Percentiles rank a stretch among this genome's conserved stretches.
Conservation (phyloP, 2,888 invertebrate genomes). For the Eristalis pertinax region DNA sequence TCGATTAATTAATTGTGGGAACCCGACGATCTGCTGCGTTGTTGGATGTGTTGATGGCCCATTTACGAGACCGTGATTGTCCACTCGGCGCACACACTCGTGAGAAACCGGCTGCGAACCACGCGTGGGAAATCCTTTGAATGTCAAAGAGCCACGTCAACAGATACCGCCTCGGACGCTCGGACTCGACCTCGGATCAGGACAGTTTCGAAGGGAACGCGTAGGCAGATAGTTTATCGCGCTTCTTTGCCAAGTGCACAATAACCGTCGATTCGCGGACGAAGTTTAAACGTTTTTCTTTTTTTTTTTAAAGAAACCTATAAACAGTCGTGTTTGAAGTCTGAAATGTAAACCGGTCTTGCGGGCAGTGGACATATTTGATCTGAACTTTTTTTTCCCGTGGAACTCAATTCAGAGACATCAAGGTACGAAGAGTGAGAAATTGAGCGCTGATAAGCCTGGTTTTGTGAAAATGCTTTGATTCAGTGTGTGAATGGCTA, state of each 20-base stretch:
- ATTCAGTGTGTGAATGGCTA: background rate
- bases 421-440: background rate
- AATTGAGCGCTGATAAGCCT: background rate
- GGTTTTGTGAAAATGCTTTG: background rate
- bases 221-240: slow-evolving; percentile 53
- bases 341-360: background rate
- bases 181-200: background rate
- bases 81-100: background rate
- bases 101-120: background rate
- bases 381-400: background rate
- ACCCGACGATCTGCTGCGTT: slow-evolving; percentile 41
- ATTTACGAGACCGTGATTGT: slow-evolving; percentile 27
- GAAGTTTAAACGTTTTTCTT: background rate
- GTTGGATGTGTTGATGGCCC: slow-evolving; percentile 41
- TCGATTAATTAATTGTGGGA: slow-evolving; percentile 68
- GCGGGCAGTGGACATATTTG: background rate
- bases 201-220: slow-evolving; percentile 24
- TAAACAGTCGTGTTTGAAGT: background rate
- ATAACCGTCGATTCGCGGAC: background rate
- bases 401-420: background rate
- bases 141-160: slow-evolving; percentile 70
- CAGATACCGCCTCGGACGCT: slow-evolving; percentile 1
- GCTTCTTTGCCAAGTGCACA: slow-evolving; percentile 44
- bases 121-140: slow-evolving; percentile 61
- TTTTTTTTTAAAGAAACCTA: no score